Evolutionary conservation across 2,113 vertebrate species (phyloP).

Genomic region (Oreochromis niloticus): DNA sequence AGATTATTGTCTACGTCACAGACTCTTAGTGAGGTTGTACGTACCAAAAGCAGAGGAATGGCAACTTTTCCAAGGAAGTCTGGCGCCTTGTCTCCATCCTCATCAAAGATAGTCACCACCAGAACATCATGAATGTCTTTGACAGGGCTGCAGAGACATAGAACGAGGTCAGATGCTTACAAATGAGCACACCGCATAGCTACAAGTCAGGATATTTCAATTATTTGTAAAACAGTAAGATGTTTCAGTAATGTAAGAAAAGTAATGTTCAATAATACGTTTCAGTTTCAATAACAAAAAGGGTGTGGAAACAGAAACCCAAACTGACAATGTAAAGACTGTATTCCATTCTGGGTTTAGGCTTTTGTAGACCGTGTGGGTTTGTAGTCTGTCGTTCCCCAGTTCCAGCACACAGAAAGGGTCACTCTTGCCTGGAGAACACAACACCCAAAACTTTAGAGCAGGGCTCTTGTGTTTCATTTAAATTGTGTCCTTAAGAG

Average conservation of each 20-base stretch:
- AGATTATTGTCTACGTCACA: slow-evolving; percentile 14
- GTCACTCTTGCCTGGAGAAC: slow-evolving; percentile 87
- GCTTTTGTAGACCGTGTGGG: slow-evolving; percentile 91
- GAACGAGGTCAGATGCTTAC: not conserved
- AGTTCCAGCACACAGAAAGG: slow-evolving; percentile 93
- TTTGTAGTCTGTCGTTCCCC: slow-evolving; percentile 89
- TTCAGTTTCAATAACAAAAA: not conserved
- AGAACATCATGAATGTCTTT: slow-evolving; percentile 92
- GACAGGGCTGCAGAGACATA: slow-evolving; percentile 77
- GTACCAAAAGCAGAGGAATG: slow-evolving; percentile 90
- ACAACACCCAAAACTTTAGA: slow-evolving; percentile 4
- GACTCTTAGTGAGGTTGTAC: slow-evolving; percentile 38
- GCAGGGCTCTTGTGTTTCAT: not conserved
- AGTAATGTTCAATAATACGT: not conserved
- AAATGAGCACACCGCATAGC: not conserved
- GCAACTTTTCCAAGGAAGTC: slow-evolving; percentile 96
- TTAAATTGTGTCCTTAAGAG: not conserved
- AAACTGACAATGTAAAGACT: slow-evolving; percentile 94
- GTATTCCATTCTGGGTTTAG: slow-evolving; percentile 95
- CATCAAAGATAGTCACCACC: slow-evolving; percentile 93
- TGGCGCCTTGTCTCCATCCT: slow-evolving; percentile 95
- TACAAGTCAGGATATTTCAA: not conserved
- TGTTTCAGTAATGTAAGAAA: not conserved
- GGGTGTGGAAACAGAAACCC: not conserved
- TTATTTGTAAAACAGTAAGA: not conserved